Evolutionary conservation across 2,888 invertebrate genomes (phyloP).

Genomic region (Pyralis farinalis): DNA sequence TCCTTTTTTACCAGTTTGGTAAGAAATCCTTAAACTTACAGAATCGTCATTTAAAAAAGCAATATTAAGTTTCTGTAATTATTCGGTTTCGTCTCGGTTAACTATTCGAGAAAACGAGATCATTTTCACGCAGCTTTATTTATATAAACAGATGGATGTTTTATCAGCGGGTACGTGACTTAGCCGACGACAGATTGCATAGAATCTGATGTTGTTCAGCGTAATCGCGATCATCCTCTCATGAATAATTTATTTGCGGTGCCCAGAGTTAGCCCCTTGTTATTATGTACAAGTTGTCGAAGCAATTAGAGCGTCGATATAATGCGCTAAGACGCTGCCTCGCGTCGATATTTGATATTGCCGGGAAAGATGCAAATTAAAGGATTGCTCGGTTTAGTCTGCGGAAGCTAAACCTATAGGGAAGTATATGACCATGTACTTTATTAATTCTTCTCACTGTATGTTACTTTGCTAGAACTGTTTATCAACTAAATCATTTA

Average conservation of each 20-base stretch:
- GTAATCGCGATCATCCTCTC: constrained; percentile 50
- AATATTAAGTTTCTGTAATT: too few species aligned
- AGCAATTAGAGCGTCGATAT: constrained; percentile 48
- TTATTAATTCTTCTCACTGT: too few species aligned
- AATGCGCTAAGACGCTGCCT: constrained; percentile 34
- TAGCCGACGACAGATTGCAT: constrained; percentile 15
- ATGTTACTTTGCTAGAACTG: too few species aligned
- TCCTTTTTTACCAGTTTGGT: too few species aligned
- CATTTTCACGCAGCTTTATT: too few species aligned
- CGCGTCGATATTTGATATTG: constrained; percentile 57
- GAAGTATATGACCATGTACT: too few species aligned
- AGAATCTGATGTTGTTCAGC: constrained; percentile 16
- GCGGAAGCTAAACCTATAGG: too few species aligned
- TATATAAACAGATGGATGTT: constrained; percentile 12
- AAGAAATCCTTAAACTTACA: too few species aligned
- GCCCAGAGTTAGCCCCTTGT: constrained; percentile 40
- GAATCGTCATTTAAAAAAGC: too few species aligned
- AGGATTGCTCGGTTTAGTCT: constrained; percentile 34
- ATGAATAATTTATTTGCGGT: constrained; percentile 57
- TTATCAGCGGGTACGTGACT: constrained; percentile 9
- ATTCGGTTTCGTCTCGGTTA: too few species aligned
- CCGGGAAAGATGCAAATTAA: constrained; percentile 70
- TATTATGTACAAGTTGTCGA: constrained; percentile 49
- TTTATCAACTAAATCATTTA: too few species aligned
- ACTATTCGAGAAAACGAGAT: too few species aligned